Base-by-base conservation (phyloP, 2,797 vertebrate species). In the Sebastes taczanowskii region DNA sequence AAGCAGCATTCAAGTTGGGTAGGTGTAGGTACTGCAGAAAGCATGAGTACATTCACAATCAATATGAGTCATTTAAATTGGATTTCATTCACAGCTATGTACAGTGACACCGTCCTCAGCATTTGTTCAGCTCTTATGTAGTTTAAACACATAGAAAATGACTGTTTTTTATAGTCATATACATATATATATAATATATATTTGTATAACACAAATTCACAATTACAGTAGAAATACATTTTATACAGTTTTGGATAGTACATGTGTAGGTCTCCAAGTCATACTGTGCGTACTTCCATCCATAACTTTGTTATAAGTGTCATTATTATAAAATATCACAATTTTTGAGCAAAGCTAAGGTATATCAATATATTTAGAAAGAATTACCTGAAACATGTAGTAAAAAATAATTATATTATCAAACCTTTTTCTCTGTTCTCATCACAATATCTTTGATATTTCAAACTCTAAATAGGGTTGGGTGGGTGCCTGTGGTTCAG, bases 71-170 rank as follows among this genome's bases (percentile, higher is more conserved):
- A 96, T 97, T 97, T 83, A 81, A 91, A 89, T 82, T 86, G 92
- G 92, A 94, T 96, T 95, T 97, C 97, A 97, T 97, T 97, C 97
- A 97, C 96, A 96, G 94, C 96, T 99, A 98, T 99, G 95, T 99
- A 99, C 97, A 99, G 95, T 92, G 95, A 96, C 96, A 96, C 95
- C 89, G 94, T 96, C 96, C 90, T 96, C 96, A 92, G 96, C 96
- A 96, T 96, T 94, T 96, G 96, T 97, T 97, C 95, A 93, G 95
- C 92, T 96, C 95, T 96, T 96, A 96, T 96, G 93, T 96, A 95
- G 96, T 96, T 96, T 95, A 97, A 95, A 97, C 98, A 99, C 97
- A 97, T 98, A 99, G 96, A 99, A 98, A 98, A 98, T 97, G 96
- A 97, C 96, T 91, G 93, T 95, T 94, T 96, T 55, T 91, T 93